Evolutionary conservation across 35 echinoderm and acorn worm genomes (phyloP).

Genomic region (Diadema setosum): DNA sequence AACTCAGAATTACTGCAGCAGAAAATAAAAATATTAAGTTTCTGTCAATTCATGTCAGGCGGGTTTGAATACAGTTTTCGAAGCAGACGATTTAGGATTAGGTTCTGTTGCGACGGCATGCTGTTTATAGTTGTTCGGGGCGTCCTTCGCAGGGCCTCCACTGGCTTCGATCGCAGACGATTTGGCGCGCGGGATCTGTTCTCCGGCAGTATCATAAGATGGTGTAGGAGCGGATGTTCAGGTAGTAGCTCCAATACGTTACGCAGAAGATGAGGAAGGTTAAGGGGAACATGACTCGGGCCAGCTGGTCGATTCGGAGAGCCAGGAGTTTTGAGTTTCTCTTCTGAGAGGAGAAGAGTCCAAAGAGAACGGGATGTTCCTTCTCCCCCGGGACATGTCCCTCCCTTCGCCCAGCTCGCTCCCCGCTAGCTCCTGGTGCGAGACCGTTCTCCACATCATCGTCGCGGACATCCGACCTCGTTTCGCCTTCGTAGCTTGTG

Average conservation of each 20-base stretch:
- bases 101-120: no score
- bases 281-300: slow-evolving; percentile 58
- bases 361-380: neutral
- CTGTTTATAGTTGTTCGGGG: no score
- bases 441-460: neutral
- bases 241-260: slow-evolving; percentile 58
- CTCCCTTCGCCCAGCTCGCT: neutral
- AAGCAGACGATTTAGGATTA: no score
- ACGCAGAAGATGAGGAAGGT: slow-evolving; percentile 33
- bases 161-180: no score
- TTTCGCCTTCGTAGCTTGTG: neutral
- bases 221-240: neutral
- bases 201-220: neutral
- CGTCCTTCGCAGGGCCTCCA: no score
- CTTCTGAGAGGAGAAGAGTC: neutral
- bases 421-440: neutral
- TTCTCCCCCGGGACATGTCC: neutral
- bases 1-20: no score
- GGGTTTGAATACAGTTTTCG: no score
- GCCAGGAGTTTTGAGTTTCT: slow-evolving; percentile 57
- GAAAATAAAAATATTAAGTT: no score
- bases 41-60: no score
- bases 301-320: slow-evolving; percentile 58
- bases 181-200: no score
- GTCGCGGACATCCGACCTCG: neutral